Evolutionary conservation across 2,888 invertebrate genomes (phyloP).

Genomic region (Drosophila kokeensis): DNA sequence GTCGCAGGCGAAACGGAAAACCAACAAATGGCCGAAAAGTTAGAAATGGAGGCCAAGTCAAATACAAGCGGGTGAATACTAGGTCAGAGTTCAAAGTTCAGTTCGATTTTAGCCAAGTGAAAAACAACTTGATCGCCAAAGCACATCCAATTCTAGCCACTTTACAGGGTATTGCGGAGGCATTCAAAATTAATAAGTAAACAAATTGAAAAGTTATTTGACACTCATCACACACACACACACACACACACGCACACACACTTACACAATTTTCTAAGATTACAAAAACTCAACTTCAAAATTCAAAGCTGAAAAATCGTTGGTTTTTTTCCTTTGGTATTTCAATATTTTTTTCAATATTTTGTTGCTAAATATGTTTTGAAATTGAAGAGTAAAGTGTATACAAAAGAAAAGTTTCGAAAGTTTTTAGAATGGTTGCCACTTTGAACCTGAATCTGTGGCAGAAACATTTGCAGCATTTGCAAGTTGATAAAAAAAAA

Average conservation of each 20-base stretch:
- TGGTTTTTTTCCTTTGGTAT: background rate
- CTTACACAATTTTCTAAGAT: background rate
- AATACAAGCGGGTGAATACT: background rate
- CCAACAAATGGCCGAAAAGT: background rate
- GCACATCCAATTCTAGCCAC: background rate
- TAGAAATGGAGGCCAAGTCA: background rate
- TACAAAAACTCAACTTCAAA: background rate
- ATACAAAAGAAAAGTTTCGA: background rate
- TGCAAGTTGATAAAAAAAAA: background rate
- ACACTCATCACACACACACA: background rate
- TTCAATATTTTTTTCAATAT: no score
- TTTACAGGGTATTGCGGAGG: background rate
- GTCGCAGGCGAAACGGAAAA: background rate
- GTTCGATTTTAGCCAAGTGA: background rate
- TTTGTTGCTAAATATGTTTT: background rate
- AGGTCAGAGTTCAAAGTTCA: background rate
- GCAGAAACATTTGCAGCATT: background rate
- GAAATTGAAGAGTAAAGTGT: background rate
- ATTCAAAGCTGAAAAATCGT: background rate
- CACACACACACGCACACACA: background rate
- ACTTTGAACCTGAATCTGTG: background rate
- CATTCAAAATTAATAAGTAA: background rate
- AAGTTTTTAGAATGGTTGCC: background rate
- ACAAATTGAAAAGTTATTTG: constrained; percentile 1
- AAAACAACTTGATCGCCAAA: no score